phyloP scores from a whole-genome alignment of 1,140 invertebrate species.

The Cydia splendana region DNA sequence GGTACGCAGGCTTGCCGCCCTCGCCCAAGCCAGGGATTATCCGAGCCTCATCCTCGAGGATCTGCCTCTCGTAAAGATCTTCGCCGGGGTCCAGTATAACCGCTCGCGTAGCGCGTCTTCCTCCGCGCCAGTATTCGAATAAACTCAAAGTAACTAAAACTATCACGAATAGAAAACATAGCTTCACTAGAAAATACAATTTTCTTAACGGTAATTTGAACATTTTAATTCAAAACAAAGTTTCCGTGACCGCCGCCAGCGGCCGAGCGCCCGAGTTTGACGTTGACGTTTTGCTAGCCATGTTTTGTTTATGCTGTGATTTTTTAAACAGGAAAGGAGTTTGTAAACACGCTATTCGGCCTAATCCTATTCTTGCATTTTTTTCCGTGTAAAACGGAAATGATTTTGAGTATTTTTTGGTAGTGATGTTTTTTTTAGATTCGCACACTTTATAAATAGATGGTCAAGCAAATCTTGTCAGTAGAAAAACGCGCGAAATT shows the following conservation, averaged over 20 bases:
- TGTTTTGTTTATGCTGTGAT: constrained; percentile 55
- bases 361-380: constrained; percentile 44
- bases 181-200: constrained; percentile 64
- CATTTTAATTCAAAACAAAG: constrained; percentile 48
- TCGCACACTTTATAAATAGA: no score
- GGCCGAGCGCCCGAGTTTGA: constrained; percentile 53
- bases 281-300: constrained; percentile 52
- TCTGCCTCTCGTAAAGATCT: constrained; percentile 59
- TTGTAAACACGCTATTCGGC: constrained; percentile 57
- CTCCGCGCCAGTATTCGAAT: constrained; percentile 69
- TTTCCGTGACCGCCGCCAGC: constrained; percentile 38
- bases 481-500: no score
- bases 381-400: constrained; percentile 3
- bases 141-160: constrained; percentile 58
- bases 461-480: no score
- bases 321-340: constrained; percentile 65
- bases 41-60: constrained; percentile 63
- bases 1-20: constrained; percentile 58
- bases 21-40: constrained; percentile 69
- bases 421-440: no score
- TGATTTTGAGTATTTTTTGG: background rate
- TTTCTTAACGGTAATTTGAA: constrained; percentile 66
- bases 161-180: constrained; percentile 57
- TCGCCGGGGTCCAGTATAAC: constrained; percentile 44
- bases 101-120: constrained; percentile 54